Evolutionary conservation across 2,797 vertebrate genomes (phyloP), one percentile per base, ranked within the genome.

Genomic region (Sebastes vulpes): DNA sequence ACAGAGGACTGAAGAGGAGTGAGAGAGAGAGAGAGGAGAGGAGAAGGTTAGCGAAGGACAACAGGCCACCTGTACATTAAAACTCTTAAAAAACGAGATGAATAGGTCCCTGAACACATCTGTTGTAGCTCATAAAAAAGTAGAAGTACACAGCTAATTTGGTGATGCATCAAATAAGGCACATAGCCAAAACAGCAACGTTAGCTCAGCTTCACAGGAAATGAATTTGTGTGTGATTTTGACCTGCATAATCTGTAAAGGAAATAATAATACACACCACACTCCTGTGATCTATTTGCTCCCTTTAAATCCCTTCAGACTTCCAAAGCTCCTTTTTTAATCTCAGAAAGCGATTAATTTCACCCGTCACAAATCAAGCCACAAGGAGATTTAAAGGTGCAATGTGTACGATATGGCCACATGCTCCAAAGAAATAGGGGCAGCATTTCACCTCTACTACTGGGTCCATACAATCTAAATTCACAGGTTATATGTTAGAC

Each of bases 121-220:
- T 78, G 59, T 46, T 65, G 46, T 46, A 72, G 54, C 53, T 72
- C 42, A 75, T 76, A 77, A 85, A 82, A 65, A 56, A 75, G 68
- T 65, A 72, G 58, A 66, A 75, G 18, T 35, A 11, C 35, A 57
- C 28, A 54, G 59, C 69, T 77, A 73, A 68, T 81, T 65, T 67
- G 31, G 8, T 63, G 59, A 75, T 84, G 58, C 65, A 79, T 78
- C 79, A 82, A 71, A 80, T 48, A 65, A 75, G 61, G 18, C 64
- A 38, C 2, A 10, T 18, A 66, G 32, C 42, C 29, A 82, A 28
- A 66, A 60, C 8, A 64, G 20, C 31, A 50, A 42, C 1, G 10
- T 72, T 64, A 59, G 31, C 64, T 75, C n/a, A 79, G 67, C 63
- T 48, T 48, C n/a, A 28, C 12, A 3, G 14, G 23, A 53, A 42